Evolutionary conservation across 1,140 invertebrate genomes (phyloP).

Genomic region (Monomorium pharaonis): DNA sequence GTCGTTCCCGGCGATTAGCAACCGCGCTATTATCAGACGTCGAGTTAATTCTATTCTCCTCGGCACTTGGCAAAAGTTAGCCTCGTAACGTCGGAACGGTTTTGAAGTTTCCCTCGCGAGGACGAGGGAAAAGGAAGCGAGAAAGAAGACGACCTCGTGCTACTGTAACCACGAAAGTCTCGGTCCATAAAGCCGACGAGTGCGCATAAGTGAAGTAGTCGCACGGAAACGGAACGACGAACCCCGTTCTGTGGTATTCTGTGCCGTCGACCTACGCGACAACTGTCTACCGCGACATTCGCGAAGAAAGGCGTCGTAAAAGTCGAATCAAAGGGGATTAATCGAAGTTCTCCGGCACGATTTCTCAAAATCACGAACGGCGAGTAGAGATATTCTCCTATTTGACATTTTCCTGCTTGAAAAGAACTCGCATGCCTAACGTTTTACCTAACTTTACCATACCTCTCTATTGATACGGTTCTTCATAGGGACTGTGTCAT

Average conservation of each 20-base stretch:
- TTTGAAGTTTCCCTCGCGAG: conserved; percentile 53
- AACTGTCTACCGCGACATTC: conserved; percentile 41
- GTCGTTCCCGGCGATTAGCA: conserved; percentile 45
- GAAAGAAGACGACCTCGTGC: conserved; percentile 35
- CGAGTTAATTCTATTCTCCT: conserved; percentile 53
- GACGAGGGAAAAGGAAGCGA: background rate
- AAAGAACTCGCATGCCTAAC: background rate
- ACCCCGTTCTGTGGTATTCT: conserved; percentile 65
- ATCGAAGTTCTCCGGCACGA: background rate
- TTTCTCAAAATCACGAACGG: background rate
- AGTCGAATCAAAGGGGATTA: background rate
- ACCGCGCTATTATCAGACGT: conserved; percentile 58
- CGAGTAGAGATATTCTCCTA: background rate
- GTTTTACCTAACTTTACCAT: background rate
- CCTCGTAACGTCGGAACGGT: conserved; percentile 59
- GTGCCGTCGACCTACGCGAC: conserved; percentile 67
- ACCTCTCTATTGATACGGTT: background rate
- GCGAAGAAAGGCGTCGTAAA: conserved; percentile 8
- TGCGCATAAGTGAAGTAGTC: conserved; percentile 76
- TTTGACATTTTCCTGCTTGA: background rate
- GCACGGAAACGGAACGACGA: conserved; percentile 72
- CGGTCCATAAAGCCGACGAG: conserved; percentile 76
- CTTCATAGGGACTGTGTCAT: background rate
- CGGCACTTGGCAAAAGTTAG: conserved; percentile 41
- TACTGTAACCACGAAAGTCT: conserved; percentile 67